phyloP scores from a whole-genome alignment of 2,113 vertebrate species.

The Oryzias woworae region DNA sequence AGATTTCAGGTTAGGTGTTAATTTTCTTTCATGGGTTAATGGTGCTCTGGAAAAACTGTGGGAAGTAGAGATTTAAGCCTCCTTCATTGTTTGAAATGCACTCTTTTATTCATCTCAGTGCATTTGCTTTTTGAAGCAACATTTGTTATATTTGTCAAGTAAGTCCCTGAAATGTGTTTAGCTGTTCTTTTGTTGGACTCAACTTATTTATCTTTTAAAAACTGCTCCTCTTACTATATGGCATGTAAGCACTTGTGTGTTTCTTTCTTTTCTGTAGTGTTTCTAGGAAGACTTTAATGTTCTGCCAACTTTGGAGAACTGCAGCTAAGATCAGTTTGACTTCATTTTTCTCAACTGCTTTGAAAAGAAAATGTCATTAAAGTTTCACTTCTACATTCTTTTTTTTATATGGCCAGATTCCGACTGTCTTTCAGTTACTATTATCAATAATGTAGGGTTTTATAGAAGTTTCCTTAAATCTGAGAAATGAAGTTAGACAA shows the following conservation, averaged over 20 bases:
- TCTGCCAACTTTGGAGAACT: slow-evolving; percentile 50
- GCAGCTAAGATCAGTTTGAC: slow-evolving; percentile 20
- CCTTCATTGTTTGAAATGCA: background rate
- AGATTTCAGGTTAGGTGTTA: slow-evolving; percentile 43
- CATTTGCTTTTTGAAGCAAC: background rate
- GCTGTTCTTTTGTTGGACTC: slow-evolving; percentile 14
- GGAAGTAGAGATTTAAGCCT: background rate
- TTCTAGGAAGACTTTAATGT: slow-evolving; percentile 58
- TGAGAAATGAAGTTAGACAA: background rate
- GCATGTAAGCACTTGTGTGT: slow-evolving; percentile 49
- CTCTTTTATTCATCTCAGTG: background rate
- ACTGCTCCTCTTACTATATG: slow-evolving; percentile 15
- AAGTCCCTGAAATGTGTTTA: background rate
- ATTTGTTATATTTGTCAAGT: background rate
- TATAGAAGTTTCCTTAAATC: slow-evolving; percentile 20
- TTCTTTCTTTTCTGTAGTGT: slow-evolving; percentile 31
- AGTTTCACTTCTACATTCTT: slow-evolving; percentile 39
- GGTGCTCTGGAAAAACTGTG: slow-evolving; percentile 1
- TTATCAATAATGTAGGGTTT: too few relatives aligned
- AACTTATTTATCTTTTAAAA: slow-evolving; percentile 24
- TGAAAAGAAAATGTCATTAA: slow-evolving; percentile 12
- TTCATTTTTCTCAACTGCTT: slow-evolving; percentile 17
- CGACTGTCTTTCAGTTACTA: too few relatives aligned
- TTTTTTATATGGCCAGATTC: too few relatives aligned
- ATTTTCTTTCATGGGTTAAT: background rate